Base-by-base conservation (phyloP, 2,888 invertebrate species). In the Aspidapion aeneum region DNA sequence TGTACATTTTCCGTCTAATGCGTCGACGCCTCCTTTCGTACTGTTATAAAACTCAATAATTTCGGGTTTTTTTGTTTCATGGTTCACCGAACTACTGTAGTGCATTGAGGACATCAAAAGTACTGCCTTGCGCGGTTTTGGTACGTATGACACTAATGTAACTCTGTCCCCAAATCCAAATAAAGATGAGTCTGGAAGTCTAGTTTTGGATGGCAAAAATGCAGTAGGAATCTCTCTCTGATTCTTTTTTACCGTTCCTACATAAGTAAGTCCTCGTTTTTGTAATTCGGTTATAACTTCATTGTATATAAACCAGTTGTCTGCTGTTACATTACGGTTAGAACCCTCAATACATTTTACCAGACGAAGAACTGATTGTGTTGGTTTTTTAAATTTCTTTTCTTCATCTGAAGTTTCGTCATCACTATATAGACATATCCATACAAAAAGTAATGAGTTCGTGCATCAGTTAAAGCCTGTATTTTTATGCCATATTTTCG, bases 221-320 rank as follows among this genome's bases (percentile, higher is more conserved):
- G 35, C 35, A 35, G 35, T 12, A 35, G 35, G 35, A 7, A 35
- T 12, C 35, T 35, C 35, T 35, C 35, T 35, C 35, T 35, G 35
- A 35, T 35, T 35, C n/a, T n/a, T n/a, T n/a, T n/a, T n/a, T n/a
- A n/a, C n/a, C n/a, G n/a, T n/a, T n/a, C n/a, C 52, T 5, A 18
- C 17, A 52, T 52, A 52, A 52, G 52, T 52, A 18, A 18, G 52
- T 18, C 19, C 52, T 52, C 52, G 52, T 52, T 52, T 17, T n/a
- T 52, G 52, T n/a, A 52, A 52, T 52, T 52, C 52, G 19, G 52
- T 52, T 19, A 69, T 70, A 58, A 73, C 58, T 63, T 74, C 69
- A 18, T 75, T 66, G 2, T 74, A 74, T 18, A 71, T 66, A 67
- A 74, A 75, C 73, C 74, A 75, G 65, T 75, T 74, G 55, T 75